Evolutionary conservation across 1,140 invertebrate species (phyloP).

Genomic region (Xylocopa sonorina): DNA sequence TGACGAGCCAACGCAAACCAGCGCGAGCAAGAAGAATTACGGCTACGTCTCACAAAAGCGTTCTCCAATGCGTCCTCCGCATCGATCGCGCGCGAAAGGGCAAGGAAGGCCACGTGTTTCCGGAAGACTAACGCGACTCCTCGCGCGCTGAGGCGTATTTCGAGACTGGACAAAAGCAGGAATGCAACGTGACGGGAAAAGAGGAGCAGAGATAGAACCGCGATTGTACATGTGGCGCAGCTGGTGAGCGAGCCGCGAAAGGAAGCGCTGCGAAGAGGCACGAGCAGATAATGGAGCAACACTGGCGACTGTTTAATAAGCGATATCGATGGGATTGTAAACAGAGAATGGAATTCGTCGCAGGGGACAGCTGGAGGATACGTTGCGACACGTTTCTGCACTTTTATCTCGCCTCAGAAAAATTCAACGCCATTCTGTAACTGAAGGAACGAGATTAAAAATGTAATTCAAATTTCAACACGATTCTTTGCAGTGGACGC

Average conservation of each 20-base stretch:
- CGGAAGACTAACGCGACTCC: not conserved
- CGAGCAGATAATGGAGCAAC: slow-evolving; percentile 1
- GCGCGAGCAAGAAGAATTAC: too few species aligned
- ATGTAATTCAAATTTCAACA: not conserved
- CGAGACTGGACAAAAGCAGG: not conserved
- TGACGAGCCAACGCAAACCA: too few species aligned
- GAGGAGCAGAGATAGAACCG: not conserved
- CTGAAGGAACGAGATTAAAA: not conserved
- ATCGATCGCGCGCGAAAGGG: not conserved
- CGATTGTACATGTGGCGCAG: slow-evolving; percentile 17
- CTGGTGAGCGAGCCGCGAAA: not conserved
- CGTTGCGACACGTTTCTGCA: not conserved
- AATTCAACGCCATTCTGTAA: not conserved
- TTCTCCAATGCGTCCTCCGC: not conserved
- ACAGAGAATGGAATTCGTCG: slow-evolving; percentile 10
- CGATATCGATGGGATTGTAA: slow-evolving; percentile 39
- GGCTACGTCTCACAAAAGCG: too few species aligned
- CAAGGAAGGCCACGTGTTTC: not conserved
- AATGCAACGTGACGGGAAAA: not conserved
- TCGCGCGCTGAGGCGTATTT: too few species aligned
- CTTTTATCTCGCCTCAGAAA: not conserved
- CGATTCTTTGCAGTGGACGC: not conserved
- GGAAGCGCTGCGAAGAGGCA: not conserved
- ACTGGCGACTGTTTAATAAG: slow-evolving; percentile 50
- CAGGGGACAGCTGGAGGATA: not conserved